A percentile compares a stretch with the other conserved stretches of the same genome.
phyloP scores from a whole-genome alignment of 2,888 invertebrate species.

The Pardosa pseudoannulata region DNA sequence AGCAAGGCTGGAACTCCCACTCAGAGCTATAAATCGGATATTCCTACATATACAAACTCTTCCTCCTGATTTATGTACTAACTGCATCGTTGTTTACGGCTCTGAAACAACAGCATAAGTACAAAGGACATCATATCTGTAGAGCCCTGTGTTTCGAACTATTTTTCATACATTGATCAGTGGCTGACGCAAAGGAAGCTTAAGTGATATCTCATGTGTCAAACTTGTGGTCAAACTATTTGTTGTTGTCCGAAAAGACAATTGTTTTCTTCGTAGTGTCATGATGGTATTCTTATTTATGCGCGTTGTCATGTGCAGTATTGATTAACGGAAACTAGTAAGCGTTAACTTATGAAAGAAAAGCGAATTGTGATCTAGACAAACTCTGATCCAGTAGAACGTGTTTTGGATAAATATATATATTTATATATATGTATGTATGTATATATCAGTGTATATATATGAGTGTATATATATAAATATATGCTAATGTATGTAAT shows the following conservation, averaged over 20 bases:
- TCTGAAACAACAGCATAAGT: slow-evolving; percentile 37
- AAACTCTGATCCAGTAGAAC: background rate
- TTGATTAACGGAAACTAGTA: slow-evolving; percentile 5
- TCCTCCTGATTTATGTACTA: background rate
- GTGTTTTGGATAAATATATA: background rate
- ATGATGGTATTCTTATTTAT: slow-evolving; percentile 24
- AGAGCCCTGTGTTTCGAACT: background rate
- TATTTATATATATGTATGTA: background rate
- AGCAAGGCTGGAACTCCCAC: background rate
- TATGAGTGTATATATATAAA: background rate
- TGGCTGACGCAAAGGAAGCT: background rate
- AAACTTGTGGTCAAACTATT: slow-evolving; percentile 37
- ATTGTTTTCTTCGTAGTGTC: background rate
- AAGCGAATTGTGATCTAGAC: slow-evolving; percentile 27
- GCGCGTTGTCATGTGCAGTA: slow-evolving; percentile 14
- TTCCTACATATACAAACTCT: background rate
- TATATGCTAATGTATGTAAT: background rate
- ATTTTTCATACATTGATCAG: slow-evolving; percentile 2
- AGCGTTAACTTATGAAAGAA: slow-evolving; percentile 24
- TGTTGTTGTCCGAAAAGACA: background rate
- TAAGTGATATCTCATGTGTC: slow-evolving; percentile 68
- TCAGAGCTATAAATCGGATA: slow-evolving; percentile 3
- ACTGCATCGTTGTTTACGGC: background rate
- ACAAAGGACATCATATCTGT: slow-evolving; percentile 14
- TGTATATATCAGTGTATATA: background rate